Conservation (phyloP, 2,797 vertebrate species). For the Sebastes nivosus region DNA sequence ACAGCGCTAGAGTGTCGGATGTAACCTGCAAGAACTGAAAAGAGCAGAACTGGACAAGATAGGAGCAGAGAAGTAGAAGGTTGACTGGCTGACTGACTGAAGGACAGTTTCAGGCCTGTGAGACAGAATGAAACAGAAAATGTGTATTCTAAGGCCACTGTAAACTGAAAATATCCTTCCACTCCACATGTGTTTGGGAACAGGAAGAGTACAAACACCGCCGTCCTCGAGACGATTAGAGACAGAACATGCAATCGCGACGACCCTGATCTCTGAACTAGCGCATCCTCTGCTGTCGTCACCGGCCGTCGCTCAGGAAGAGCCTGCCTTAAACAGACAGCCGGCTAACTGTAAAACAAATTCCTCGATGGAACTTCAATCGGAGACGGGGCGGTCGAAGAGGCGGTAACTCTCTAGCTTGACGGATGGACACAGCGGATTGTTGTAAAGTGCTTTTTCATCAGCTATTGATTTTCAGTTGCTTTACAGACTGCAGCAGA, state of each 20-base stretch:
- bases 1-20: not conserved
- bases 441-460: slow-evolving; percentile 63
- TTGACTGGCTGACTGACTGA: not conserved
- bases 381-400: slow-evolving; percentile 16
- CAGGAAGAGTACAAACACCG: slow-evolving; percentile 62
- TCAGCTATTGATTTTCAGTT: slow-evolving; percentile 64
- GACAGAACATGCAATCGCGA: slow-evolving; percentile 43
- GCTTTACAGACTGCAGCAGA: slow-evolving; percentile 57
- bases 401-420: slow-evolving; percentile 30
- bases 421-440: slow-evolving; percentile 22
- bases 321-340: slow-evolving; percentile 25
- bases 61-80: not conserved
- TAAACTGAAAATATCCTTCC: slow-evolving; percentile 54
- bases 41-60: not conserved
- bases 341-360: slow-evolving; percentile 33
- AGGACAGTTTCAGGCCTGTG: not conserved
- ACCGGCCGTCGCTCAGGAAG: slow-evolving; percentile 50
- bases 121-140: not conserved
- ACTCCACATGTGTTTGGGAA: slow-evolving; percentile 56
- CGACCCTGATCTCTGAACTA: slow-evolving; percentile 68
- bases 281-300: slow-evolving; percentile 58
- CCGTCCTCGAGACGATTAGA: slow-evolving; percentile 55
- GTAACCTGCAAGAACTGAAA: not conserved
- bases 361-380: slow-evolving; percentile 42
- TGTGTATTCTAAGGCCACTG: slow-evolving; percentile 36